These are phyloP conservation scores for Podilymbus podiceps DNA, from an alignment of 2,113 vertebrate species.

Conservation along the genomic window DNA sequence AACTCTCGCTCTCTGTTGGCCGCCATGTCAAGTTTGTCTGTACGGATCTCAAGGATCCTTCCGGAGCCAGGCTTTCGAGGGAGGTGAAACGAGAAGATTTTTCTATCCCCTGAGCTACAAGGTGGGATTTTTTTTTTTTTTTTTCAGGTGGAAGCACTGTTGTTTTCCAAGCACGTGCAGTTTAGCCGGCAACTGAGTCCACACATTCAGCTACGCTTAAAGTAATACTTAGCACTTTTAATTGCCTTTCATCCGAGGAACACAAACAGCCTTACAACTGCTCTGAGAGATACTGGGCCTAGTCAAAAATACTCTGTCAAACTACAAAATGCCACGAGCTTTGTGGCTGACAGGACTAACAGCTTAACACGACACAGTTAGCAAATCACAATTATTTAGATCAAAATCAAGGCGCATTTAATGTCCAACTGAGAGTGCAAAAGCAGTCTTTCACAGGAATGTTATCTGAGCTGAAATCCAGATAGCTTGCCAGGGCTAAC, in stretches of 20 bases:
- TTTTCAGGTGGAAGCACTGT: neutral
- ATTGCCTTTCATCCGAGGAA: neutral
- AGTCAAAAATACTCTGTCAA: neutral
- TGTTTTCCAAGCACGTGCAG: neutral
- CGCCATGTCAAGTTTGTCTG: neutral
- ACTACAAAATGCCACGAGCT: neutral
- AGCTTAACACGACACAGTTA: neutral
- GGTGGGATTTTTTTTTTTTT: no score
- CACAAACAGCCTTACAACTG: accelerated
- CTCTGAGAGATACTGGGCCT: neutral
- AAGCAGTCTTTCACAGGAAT: neutral
- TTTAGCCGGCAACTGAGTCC: neutral
- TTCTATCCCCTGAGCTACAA: neutral
- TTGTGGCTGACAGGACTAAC: neutral
- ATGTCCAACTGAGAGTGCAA: neutral
- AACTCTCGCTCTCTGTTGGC: neutral
- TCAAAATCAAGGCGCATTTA: neutral
- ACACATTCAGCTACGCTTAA: accelerated
- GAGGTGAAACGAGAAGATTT: accelerated
- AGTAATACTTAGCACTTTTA: neutral
- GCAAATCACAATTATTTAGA: neutral
- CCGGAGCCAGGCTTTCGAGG: neutral
- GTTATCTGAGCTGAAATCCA: neutral
- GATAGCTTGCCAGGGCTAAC: neutral
- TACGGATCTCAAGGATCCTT: accelerated